Percentiles rank a stretch among this genome's conserved stretches.
phyloP scores from a whole-genome alignment of 2,113 vertebrate genomes.

The Cyphomyrus discorhynchus region DNA sequence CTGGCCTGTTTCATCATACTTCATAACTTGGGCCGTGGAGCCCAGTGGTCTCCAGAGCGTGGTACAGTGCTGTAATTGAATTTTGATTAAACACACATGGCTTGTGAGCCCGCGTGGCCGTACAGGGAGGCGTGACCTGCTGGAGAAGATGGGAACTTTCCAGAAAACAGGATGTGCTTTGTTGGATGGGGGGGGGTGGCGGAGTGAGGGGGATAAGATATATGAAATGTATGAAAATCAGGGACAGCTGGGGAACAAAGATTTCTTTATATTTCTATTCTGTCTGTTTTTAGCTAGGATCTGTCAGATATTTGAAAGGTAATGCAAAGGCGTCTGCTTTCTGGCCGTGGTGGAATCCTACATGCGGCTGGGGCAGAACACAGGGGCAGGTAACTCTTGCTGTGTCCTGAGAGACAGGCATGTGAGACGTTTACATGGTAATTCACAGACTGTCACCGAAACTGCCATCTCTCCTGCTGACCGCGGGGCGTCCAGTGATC shows the following conservation, averaged over 20 bases:
- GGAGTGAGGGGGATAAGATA: conserved; percentile 47
- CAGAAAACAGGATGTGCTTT: conserved; percentile 84
- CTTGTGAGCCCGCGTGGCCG: conserved; percentile 72
- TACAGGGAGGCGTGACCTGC: conserved; percentile 42
- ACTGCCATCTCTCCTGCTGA: background rate
- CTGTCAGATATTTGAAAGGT: background rate
- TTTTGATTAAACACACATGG: conserved; percentile 93
- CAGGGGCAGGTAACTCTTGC: background rate
- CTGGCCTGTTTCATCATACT: conserved; percentile 79
- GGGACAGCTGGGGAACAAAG: conserved; percentile 75
- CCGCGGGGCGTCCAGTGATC: background rate
- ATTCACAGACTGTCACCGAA: conserved; percentile 4
- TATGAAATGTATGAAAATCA: conserved; percentile 53
- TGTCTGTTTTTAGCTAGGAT: background rate
- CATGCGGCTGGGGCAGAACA: background rate
- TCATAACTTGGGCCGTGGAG: conserved; percentile 78
- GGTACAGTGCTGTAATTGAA: conserved; percentile 81
- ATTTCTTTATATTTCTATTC: conserved; percentile 51
- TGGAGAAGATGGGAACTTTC: conserved; percentile 64
- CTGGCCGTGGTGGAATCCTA: background rate
- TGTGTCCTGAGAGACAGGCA: background rate
- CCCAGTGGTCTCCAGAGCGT: conserved; percentile 74
- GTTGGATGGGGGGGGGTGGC: conserved; percentile 49
- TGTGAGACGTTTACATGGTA: background rate
- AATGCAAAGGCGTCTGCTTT: background rate